Evolutionary conservation across 2,888 invertebrate species (phyloP).

Genomic region (Pyrrhosoma nymphula): DNA sequence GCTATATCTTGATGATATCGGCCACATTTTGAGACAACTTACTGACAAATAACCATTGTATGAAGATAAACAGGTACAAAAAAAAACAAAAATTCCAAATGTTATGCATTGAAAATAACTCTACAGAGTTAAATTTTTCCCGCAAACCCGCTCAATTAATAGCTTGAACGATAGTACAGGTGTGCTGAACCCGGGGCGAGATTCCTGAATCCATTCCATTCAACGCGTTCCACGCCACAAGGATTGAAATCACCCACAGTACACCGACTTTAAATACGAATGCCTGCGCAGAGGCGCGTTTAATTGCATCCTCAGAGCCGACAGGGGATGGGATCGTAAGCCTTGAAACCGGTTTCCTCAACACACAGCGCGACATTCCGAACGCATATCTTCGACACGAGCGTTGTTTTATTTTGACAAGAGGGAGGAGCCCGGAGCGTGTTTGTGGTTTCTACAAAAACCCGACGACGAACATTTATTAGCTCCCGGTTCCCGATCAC

Average conservation of each 20-base stretch:
- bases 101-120: too few species aligned
- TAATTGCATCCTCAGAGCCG: slow-evolving; percentile 54
- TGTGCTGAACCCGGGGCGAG: not conserved
- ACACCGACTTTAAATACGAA: slow-evolving; percentile 42
- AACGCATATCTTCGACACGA: slow-evolving; percentile 50
- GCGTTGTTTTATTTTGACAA: slow-evolving; percentile 63
- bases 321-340: slow-evolving; percentile 10
- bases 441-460: slow-evolving; percentile 60
- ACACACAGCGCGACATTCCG: slow-evolving; percentile 60
- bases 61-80: too few species aligned
- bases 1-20: too few species aligned
- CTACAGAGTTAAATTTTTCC: too few species aligned
- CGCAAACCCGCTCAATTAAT: not conserved
- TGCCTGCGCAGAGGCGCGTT: slow-evolving; percentile 45
- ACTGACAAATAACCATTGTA: too few species aligned
- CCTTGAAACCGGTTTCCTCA: slow-evolving; percentile 54
- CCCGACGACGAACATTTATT: slow-evolving; percentile 24
- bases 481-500: not conserved
- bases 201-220: not conserved
- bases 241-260: not conserved
- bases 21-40: too few species aligned
- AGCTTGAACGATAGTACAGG: not conserved
- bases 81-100: too few species aligned
- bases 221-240: not conserved
- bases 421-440: slow-evolving; percentile 35